Conservation (phyloP, 2,113 vertebrate species). For the Trochalopteron elliotii region DNA sequence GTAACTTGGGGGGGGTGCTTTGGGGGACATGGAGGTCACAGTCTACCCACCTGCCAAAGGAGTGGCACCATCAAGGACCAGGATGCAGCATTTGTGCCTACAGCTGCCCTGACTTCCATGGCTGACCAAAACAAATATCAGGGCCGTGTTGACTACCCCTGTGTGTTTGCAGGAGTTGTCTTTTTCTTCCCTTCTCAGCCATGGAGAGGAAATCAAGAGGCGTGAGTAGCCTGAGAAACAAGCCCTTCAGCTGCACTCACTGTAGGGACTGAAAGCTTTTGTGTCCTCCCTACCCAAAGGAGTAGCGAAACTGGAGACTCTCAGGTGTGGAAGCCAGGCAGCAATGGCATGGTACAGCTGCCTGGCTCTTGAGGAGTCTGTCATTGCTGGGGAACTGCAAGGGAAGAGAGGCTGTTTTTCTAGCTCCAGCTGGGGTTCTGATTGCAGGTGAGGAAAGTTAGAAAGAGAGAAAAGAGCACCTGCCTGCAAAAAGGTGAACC, state of each 20-base stretch:
- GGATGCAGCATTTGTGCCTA: background rate
- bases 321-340: background rate
- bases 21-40: fast-evolving
- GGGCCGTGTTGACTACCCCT: fast-evolving
- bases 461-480: background rate
- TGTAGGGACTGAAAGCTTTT: background rate
- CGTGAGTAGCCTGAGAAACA: background rate
- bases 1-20: background rate
- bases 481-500: background rate
- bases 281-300: background rate
- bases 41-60: background rate
- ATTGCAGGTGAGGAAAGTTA: background rate
- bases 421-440: background rate
- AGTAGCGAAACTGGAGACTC: background rate
- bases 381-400: background rate
- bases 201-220: background rate
- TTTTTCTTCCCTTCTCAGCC: background rate
- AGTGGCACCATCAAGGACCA: background rate
- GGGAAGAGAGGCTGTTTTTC: background rate
- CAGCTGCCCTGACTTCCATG: fast-evolving
- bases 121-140: background rate
- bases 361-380: background rate
- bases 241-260: background rate
- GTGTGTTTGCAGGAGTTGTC: background rate
- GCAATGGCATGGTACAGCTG: background rate